Evolutionary conservation across 2,888 invertebrate species (phyloP), one percentile per base, ranked within the genome.

Genomic region (Rotaria macrura): DNA sequence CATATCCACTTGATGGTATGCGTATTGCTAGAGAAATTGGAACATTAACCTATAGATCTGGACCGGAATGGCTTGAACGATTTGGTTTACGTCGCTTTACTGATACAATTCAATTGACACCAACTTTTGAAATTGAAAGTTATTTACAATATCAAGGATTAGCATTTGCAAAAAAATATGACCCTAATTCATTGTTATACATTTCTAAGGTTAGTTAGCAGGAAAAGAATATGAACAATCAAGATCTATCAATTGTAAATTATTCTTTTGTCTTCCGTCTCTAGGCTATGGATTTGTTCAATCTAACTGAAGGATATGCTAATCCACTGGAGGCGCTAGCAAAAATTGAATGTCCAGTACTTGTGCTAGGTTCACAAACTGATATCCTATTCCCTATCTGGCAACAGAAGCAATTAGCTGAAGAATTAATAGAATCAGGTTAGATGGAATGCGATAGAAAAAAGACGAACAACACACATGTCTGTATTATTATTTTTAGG

Each of bases 271-370:
- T n/a, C n/a, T n/a, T n/a, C n/a, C n/a, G n/a, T n/a, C n/a, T n/a
- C n/a, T 87, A 90, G 90, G 91, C 91, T 0, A 91, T 91, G 90
- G 91, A 91, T 86, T 87, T 91, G 87, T 91, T 90, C 88, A 90
- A 90, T 86, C 88, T 90, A 84, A 87, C 88, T 1, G 90, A 91
- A 79, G 89, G 88, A 1, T 89, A 86, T 85, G 86, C 85, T 9
- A 88, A 88, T 10, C 23, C 6, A 3, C 85, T 88, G 49, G 88
- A 88, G 34, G 90, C 89, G 14, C 86, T 90, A 29, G 85, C 87
- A 2, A 65, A 89, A 20, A 88, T 91, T 17, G 88, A 85, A 40
- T 90, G 90, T 86, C 91, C 91, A 0, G 89, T 88, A 0, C 89
- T 91, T 89, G 89, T 91, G 9, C 88, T 91, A 43, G 91, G 91